A percentile compares a stretch with the other conserved stretches of the same genome.
These are phyloP conservation scores for Neodiprion fabricii DNA, from an alignment of 1,140 invertebrate species.

Conservation along the genomic window DNA sequence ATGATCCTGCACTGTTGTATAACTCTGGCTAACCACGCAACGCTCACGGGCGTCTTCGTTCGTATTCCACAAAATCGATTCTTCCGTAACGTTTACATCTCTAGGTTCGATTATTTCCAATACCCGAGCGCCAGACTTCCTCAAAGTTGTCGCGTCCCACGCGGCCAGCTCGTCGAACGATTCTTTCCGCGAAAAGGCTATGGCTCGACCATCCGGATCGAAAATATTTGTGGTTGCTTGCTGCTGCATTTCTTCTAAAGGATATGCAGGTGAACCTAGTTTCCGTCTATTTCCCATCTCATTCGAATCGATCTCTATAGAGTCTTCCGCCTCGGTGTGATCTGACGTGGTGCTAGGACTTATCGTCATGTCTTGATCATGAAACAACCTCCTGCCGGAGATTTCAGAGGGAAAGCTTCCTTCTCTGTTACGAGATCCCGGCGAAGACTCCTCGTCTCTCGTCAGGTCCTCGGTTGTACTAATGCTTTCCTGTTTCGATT, in stretches of 20 bases:
- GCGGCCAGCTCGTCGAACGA: constrained; percentile 4
- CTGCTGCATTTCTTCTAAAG: constrained; percentile 21
- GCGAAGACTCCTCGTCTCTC: constrained; percentile 49
- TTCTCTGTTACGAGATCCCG: constrained; percentile 37
- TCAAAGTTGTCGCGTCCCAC: constrained; percentile 28
- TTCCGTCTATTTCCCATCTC: constrained; percentile 36
- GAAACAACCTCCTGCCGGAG: constrained; percentile 35
- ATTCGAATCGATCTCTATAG: constrained; percentile 36
- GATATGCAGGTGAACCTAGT: constrained; percentile 30
- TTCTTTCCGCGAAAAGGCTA: constrained; percentile 33
- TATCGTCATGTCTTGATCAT: constrained; percentile 49
- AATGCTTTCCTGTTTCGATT: constrained; percentile 39
- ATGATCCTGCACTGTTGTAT: constrained; percentile 34
- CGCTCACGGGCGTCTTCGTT: background rate
- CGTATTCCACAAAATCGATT: constrained; percentile 43
- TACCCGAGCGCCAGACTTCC: constrained; percentile 48
- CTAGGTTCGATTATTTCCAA: constrained; percentile 53
- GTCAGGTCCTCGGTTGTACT: constrained; percentile 52
- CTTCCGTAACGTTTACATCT: constrained; percentile 38
- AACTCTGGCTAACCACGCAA: background rate
- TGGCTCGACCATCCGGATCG: constrained; percentile 22
- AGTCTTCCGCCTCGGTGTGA: constrained; percentile 46
- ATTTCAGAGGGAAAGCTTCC: constrained; percentile 42
- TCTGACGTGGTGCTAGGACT: constrained; percentile 56
- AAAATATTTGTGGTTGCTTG: constrained; percentile 20